Base-by-base conservation (phyloP, 2,797 vertebrate genomes). In the Dendrocincla fuliginosa region DNA sequence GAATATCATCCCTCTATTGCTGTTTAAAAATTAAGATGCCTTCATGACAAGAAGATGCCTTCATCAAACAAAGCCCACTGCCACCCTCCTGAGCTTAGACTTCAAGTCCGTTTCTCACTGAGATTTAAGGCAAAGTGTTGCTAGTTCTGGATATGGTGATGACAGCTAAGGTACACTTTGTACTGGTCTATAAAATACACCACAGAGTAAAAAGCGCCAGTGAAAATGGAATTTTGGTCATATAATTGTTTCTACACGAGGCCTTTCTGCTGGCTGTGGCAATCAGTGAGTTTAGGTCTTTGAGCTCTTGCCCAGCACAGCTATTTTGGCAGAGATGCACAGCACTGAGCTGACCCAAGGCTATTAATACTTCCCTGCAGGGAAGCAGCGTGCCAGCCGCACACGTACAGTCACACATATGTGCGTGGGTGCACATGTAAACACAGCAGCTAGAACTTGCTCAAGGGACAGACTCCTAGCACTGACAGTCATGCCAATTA, bases 251-350 rank as follows among this genome's bases (percentile, higher is more conserved):
- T n/a, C 65, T 61, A 5, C 61, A 47, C n/a, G 3, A 68, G 91
- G 46, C 79, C 37, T 85, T 93, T 76, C 73, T 75, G 65, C 65
- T 91, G 89, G 87, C 79, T 88, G 0, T n/a, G 82, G 61, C 53
- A 87, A 23, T 88, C 82, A 75, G 79, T 5, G 6, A 46, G 67
- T 85, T 77, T 3, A 75, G 76, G 82, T 89, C 84, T 95, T 94
- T 91, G 93, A 90, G 94, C 87, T 86, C 19, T 37, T 85, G 89
- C 87, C 93, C 89, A 84, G 87, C 46, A 6, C 23, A 80, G 87
- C 71, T 78, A 1, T 84, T 68, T 76, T 96, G 93, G 93, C 89
- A 91, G 92, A n/a, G 86, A 30, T 35, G 76, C 1, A 0, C n/a
- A 32, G 84, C 47, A 1, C 61, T 23, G 84, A 64, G 89, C 85